Evolutionary conservation across 2,113 vertebrate genomes (phyloP).

Genomic region (Apus apus): DNA sequence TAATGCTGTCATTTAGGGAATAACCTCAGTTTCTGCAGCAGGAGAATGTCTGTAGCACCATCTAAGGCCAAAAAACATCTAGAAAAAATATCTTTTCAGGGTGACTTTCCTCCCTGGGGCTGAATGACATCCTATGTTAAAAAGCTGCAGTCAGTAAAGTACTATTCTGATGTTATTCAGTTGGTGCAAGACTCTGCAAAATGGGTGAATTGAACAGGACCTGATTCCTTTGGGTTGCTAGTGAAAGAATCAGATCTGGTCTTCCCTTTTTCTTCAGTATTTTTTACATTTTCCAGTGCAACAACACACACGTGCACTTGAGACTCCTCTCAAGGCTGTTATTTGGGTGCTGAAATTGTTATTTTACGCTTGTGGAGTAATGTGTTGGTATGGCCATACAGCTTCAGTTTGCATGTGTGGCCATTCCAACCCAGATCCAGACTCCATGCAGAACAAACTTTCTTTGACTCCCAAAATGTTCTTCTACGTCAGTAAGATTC

Average conservation of each 20-base stretch:
- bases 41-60: not conserved
- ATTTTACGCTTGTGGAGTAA: not conserved
- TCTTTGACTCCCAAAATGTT: not conserved
- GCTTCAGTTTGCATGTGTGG: not conserved
- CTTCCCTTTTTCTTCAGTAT: not conserved
- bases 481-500: not conserved
- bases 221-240: not conserved
- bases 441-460: not conserved
- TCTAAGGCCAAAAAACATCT: not conserved
- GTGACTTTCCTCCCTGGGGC: not conserved
- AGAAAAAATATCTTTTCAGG: not conserved
- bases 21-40: not conserved
- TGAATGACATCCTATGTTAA: not conserved
- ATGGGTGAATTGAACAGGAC: not conserved
- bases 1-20: not conserved
- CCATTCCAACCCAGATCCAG: not conserved
- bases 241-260: not conserved
- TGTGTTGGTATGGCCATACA: not conserved
- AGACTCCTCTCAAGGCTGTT: not conserved
- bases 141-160: not conserved
- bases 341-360: not conserved
- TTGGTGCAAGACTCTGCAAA: not conserved
- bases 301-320: too few species aligned
- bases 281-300: not conserved
- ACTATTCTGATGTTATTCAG: not conserved